These are phyloP conservation scores for Agrilus mali DNA, from an alignment of 2,888 invertebrate genomes.

Conservation along the genomic window DNA sequence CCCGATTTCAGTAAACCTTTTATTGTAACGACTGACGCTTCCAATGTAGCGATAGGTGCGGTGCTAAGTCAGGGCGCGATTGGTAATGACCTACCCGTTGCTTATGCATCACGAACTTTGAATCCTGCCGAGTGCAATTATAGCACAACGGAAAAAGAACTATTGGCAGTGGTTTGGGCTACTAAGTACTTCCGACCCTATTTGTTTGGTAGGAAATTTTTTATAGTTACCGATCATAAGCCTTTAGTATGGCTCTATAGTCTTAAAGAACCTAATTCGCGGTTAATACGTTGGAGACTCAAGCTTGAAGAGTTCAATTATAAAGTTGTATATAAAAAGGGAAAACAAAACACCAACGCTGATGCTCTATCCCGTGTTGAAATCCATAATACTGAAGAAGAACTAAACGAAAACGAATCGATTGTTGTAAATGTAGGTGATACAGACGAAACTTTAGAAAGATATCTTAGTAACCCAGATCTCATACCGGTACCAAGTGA, in stretches of 20 bases:
- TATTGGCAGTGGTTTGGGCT: conserved; percentile 18
- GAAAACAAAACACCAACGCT: conserved; percentile 18
- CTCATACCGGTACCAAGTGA: too few species aligned
- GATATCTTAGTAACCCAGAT: too few species aligned
- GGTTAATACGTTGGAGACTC: conserved; percentile 25
- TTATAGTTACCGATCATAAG: conserved; percentile 28
- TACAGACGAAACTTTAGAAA: not conserved
- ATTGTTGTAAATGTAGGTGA: too few species aligned
- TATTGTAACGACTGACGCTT: conserved; percentile 14
- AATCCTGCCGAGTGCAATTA: conserved; percentile 14
- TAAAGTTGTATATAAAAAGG: conserved; percentile 19
- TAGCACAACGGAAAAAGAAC: conserved; percentile 17
- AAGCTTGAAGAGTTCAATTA: conserved; percentile 22
- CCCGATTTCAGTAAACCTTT: conserved; percentile 13
- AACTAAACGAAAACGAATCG: too few species aligned
- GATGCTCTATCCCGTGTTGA: conserved; percentile 16
- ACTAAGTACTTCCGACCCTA: conserved; percentile 19
- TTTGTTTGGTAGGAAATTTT: conserved; percentile 21
- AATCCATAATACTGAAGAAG: not conserved
- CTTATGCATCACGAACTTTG: conserved; percentile 14
- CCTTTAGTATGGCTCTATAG: conserved; percentile 25
- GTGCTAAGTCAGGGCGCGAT: conserved; percentile 12
- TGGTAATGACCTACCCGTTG: conserved; percentile 13
- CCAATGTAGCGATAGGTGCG: conserved; percentile 13
- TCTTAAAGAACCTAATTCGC: conserved; percentile 26